Percentiles rank a stretch among this genome's conserved stretches.
Evolutionary conservation across 2,888 invertebrate species (phyloP).

Genomic region (Lycophotia porphyrea): DNA sequence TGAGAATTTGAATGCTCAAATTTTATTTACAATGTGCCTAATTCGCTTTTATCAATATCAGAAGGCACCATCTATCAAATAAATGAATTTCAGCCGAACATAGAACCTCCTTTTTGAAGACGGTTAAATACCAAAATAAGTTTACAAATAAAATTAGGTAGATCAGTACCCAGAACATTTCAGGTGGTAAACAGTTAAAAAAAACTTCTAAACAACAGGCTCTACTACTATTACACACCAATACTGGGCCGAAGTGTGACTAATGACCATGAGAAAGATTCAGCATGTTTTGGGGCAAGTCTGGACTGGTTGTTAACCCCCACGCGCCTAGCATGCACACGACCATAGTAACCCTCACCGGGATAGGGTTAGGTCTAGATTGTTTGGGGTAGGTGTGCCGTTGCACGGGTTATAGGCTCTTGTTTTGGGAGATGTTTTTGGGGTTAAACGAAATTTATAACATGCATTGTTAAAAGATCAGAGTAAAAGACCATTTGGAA

Average conservation of each 20-base stretch:
- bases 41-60: neutral
- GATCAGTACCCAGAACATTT: neutral
- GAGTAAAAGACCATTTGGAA: neutral
- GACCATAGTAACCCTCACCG: conserved; percentile 62
- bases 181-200: neutral
- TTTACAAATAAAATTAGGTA: neutral
- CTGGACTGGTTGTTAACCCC: conserved; percentile 63
- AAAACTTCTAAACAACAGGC: neutral
- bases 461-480: neutral
- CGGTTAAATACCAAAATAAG: too few species aligned
- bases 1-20: neutral
- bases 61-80: neutral
- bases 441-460: conserved; percentile 20
- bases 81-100: neutral
- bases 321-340: conserved; percentile 67
- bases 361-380: conserved; percentile 35
- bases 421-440: conserved; percentile 13
- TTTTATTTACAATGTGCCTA: neutral
- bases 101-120: too few species aligned
- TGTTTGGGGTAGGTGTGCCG: conserved; percentile 31
- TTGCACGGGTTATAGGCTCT: conserved; percentile 25
- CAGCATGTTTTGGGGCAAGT: conserved; percentile 60
- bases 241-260: conserved; percentile 52
- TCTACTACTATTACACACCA: conserved; percentile 62
- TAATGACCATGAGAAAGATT: conserved; percentile 53